A percentile compares a stretch with the other conserved stretches of the same genome.
These are phyloP conservation scores for Podotricha telesiphe DNA, from an alignment of 2,888 invertebrate species.

Conservation along the genomic window DNA sequence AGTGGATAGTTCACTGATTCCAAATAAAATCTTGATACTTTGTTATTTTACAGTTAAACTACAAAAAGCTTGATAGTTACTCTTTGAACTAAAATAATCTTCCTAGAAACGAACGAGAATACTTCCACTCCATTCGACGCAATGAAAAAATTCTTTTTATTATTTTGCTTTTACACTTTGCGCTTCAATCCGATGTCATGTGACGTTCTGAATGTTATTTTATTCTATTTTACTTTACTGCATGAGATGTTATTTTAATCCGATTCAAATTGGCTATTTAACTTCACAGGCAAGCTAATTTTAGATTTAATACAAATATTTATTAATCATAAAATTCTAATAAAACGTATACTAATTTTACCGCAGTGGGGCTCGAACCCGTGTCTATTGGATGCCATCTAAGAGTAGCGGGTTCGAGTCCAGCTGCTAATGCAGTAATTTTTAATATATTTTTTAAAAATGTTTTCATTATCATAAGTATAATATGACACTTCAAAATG, in stretches of 20 bases:
- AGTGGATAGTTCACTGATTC: not conserved
- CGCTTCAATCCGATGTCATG: conserved; percentile 29
- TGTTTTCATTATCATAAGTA: no score
- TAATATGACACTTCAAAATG: no score
- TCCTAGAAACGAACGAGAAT: not conserved
- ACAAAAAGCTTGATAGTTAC: not conserved
- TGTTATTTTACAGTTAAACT: not conserved
- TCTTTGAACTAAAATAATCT: conserved; percentile 8
- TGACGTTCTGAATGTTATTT: conserved; percentile 16
- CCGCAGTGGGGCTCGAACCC: no score
- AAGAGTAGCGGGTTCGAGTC: no score
- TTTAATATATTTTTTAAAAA: no score
- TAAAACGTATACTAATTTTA: no score
- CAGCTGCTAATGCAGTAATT: no score
- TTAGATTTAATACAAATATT: not conserved
- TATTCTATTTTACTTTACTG: not conserved
- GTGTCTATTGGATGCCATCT: no score
- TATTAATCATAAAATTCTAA: no score
- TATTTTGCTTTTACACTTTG: conserved; percentile 35
- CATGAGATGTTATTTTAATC: not conserved
- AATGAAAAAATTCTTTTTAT: conserved; percentile 29
- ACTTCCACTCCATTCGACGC: conserved; percentile 9
- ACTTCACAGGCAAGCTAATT: not conserved
- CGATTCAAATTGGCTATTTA: not conserved
- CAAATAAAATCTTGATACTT: no score